Conservation (phyloP, 2,888 invertebrate genomes). For the Drosophila rubida region DNA sequence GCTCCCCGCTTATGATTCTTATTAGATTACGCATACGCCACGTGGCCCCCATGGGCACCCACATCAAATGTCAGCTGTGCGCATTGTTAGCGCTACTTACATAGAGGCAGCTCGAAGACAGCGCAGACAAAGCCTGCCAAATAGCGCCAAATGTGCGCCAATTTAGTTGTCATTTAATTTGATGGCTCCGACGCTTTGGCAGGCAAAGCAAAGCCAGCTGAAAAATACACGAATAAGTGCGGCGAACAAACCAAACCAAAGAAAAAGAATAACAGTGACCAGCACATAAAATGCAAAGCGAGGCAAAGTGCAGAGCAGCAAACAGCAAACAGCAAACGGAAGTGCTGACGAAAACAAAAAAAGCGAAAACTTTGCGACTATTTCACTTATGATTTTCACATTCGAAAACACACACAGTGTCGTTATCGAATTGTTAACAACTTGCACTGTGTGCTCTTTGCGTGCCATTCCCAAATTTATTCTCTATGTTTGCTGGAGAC, state of each 20-base stretch:
- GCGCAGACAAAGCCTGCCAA: conserved; percentile 64
- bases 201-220: conserved; percentile 36
- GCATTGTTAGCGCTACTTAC: conserved; percentile 47
- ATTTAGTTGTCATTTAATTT: conserved; percentile 71
- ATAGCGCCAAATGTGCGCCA: conserved; percentile 67
- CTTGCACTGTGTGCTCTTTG: too few relatives aligned
- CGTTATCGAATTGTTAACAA: neutral
- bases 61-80: conserved; percentile 60
- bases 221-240: conserved; percentile 15
- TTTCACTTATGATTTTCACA: too few relatives aligned
- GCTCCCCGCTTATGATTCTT: conserved; percentile 40
- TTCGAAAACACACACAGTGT: neutral
- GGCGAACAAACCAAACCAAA: conserved; percentile 1
- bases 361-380: neutral
- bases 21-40: conserved; percentile 38
- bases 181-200: conserved; percentile 64
- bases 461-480: conserved; percentile 47
- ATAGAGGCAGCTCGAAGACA: conserved; percentile 37
- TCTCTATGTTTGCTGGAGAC: conserved; percentile 1
- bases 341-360: conserved; percentile 26
- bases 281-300: conserved; percentile 54
- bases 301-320: conserved; percentile 19
- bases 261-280: conserved; percentile 39
- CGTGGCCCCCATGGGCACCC: conserved; percentile 19
- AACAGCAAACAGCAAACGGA: conserved; percentile 15